These are phyloP conservation scores for Reticulitermes speratus DNA, from an alignment of 1,140 invertebrate species.

Conservation along the genomic window DNA sequence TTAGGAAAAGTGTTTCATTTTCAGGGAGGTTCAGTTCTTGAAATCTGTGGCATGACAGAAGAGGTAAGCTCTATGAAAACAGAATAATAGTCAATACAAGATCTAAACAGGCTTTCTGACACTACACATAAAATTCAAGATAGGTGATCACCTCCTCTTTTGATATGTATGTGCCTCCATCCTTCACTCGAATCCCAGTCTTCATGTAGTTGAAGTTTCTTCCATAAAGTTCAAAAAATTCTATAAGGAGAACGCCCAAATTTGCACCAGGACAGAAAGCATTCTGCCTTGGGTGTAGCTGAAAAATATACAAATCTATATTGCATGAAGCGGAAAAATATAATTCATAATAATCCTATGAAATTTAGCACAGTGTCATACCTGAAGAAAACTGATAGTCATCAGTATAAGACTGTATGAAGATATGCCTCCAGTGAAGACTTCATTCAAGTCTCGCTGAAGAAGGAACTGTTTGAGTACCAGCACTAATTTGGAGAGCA, in stretches of 20 bases:
- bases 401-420: slow-evolving; percentile 98
- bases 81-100: neutral
- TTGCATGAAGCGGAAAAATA: slow-evolving; percentile 3
- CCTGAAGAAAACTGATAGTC: slow-evolving; percentile 97
- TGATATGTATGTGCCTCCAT: slow-evolving; percentile 90
- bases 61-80: neutral
- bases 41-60: too few species aligned
- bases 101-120: neutral
- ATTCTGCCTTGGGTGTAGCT: slow-evolving; percentile 69
- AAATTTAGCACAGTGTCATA: slow-evolving; percentile 43
- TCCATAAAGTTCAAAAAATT: slow-evolving; percentile 98
- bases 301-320: slow-evolving; percentile 42
- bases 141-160: slow-evolving; percentile 76
- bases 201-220: slow-evolving; percentile 95
- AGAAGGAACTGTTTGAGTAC: slow-evolving; percentile 97
- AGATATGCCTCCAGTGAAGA: slow-evolving; percentile 97
- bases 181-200: slow-evolving; percentile 91
- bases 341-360: neutral
- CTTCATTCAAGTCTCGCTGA: slow-evolving; percentile 97
- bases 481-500: slow-evolving; percentile 89
- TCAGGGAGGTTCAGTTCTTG: too few species aligned
- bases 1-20: too few species aligned
- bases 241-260: slow-evolving; percentile 90
- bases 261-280: slow-evolving; percentile 66
- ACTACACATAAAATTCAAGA: neutral